Percentiles rank a stretch among this genome's conserved stretches.
Evolutionary conservation across 2,888 invertebrate genomes (phyloP).

Genomic region (Lycia hirtaria): DNA sequence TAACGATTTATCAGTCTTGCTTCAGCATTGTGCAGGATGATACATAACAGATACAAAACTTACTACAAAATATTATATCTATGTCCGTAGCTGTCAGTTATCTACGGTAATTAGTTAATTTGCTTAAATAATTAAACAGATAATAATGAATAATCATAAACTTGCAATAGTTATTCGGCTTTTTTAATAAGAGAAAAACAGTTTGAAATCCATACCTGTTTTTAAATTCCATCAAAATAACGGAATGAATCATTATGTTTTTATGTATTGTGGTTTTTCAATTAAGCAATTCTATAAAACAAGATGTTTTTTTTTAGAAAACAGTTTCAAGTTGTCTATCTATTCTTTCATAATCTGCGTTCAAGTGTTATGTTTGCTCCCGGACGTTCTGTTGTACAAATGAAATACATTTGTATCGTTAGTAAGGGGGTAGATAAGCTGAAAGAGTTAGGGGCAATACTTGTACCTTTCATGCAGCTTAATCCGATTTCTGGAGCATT

Average conservation of each 20-base stretch:
- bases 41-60: background rate
- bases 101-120: too few relatives aligned
- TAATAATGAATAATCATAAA: too few relatives aligned
- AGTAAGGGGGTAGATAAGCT: slow-evolving; percentile 19
- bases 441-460: background rate
- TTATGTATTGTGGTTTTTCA: too few relatives aligned
- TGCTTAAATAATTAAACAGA: too few relatives aligned
- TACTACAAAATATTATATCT: background rate
- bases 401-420: slow-evolving; percentile 25
- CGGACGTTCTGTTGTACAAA: slow-evolving; percentile 26
- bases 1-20: slow-evolving; percentile 38
- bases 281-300: too few relatives aligned
- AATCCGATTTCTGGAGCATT: background rate
- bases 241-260: too few relatives aligned
- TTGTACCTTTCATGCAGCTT: background rate
- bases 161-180: too few relatives aligned
- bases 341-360: background rate
- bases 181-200: too few relatives aligned
- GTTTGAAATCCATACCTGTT: too few relatives aligned
- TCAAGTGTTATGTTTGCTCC: slow-evolving; percentile 15
- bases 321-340: background rate
- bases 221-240: too few relatives aligned
- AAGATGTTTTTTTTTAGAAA: too few relatives aligned
- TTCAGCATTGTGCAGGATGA: background rate
- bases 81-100: too few relatives aligned